A percentile compares a stretch with the other conserved stretches of the same genome.
phyloP scores from a whole-genome alignment of 1,140 invertebrate genomes.

The Vanessa atalanta region DNA sequence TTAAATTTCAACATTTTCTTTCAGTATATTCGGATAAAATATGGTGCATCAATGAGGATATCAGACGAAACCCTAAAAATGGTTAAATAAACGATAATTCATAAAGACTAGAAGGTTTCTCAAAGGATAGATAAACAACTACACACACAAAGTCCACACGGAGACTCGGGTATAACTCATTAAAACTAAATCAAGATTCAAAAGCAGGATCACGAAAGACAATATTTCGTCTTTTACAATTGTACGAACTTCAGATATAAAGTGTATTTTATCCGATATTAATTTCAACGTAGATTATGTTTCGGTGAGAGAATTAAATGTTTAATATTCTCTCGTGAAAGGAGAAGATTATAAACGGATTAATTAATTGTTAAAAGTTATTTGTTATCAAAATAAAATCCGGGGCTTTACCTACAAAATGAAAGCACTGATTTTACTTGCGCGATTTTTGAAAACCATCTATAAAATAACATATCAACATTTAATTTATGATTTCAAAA shows the following conservation, averaged over 20 bases:
- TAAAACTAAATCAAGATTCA: slow-evolving; percentile 8
- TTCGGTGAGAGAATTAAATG: background rate
- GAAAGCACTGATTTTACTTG: background rate
- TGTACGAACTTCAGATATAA: background rate
- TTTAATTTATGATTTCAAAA: too few species aligned
- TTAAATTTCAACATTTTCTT: too few species aligned
- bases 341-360: background rate
- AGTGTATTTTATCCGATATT: slow-evolving; percentile 1
- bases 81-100: too few species aligned
- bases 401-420: background rate
- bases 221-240: background rate
- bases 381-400: background rate
- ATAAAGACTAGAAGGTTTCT: too few species aligned
- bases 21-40: too few species aligned
- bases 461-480: too few species aligned
- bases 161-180: background rate
- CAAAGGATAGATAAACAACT: too few species aligned
- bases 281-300: background rate
- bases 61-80: too few species aligned
- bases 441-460: too few species aligned
- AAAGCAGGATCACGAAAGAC: background rate
- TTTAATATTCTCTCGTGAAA: background rate
- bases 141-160: background rate
- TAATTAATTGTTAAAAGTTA: background rate
- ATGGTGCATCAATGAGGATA: too few species aligned